These are phyloP conservation scores for Cephus nigrinus DNA, from an alignment of 2,888 invertebrate genomes.

Conservation along the genomic window DNA sequence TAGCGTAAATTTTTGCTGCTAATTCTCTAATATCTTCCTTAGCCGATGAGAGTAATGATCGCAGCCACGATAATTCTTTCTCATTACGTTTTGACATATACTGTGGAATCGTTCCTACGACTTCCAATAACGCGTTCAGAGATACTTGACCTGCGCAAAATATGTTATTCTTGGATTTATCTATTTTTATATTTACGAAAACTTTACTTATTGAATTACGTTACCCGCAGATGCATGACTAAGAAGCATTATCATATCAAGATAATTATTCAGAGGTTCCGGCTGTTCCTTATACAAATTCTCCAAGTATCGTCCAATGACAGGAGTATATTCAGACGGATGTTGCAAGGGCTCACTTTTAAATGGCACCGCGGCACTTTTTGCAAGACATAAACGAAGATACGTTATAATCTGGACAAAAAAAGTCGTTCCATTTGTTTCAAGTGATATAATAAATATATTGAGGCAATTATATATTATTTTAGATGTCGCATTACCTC, in stretches of 20 bases:
- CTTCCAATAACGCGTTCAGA: constrained; percentile 82
- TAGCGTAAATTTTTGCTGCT: constrained; percentile 80
- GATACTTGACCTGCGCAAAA: constrained; percentile 71
- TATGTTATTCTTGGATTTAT: neutral
- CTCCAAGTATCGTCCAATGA: constrained; percentile 75
- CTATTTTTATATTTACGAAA: constrained; percentile 11
- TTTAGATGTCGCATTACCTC: constrained; percentile 70
- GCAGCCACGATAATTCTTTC: constrained; percentile 74
- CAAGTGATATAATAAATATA: neutral
- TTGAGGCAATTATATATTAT: neutral
- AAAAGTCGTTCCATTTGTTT: neutral
- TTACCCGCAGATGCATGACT: constrained; percentile 77
- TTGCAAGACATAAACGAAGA: constrained; percentile 81
- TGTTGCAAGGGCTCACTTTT: constrained; percentile 67
- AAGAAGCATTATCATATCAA: constrained; percentile 75
- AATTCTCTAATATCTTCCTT: constrained; percentile 82
- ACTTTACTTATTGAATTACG: constrained; percentile 19
- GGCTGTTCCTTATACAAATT: constrained; percentile 69
- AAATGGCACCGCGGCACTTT: constrained; percentile 71
- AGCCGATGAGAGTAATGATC: constrained; percentile 75
- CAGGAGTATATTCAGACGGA: constrained; percentile 75
- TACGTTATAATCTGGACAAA: constrained; percentile 78
- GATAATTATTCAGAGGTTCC: constrained; percentile 75
- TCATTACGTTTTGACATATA: constrained; percentile 75
- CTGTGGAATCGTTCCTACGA: constrained; percentile 84